Evolutionary conservation across 1,140 invertebrate species (phyloP), one percentile per base, ranked within the genome.

Genomic region (Trichonephila clavata): DNA sequence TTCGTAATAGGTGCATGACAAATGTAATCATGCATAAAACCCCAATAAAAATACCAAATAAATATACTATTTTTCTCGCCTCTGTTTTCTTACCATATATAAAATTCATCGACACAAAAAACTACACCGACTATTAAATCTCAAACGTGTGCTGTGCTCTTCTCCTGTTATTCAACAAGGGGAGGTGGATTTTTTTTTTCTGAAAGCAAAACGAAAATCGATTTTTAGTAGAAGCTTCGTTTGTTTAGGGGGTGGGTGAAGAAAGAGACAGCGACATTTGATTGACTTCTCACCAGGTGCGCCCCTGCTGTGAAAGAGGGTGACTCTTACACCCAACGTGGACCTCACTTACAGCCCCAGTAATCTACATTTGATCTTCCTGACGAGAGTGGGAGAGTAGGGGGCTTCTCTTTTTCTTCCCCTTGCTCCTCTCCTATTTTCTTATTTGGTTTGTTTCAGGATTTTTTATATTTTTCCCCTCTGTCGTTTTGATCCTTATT

Each of bases 281-380:
- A 92, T 92, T 92, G 90, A 92, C 90, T 92, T 68, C 90, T 92
- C 90, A 32, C 90, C 90, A 92, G 90, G 90, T 92, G 90, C 61
- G 80, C 90, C 43, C 90, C 61, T 21, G 10, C 57, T 57, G 88
- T 71, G 43, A 50, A 68, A 68, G 21, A 27, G 81, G 89, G 57
- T n/a, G 39, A 59, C 90, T 57, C 59, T 43, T 68, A 68, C 63
- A 77, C 27, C 59, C 27, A 61, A 32, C 88, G 61, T 24, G 81
- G 81, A 83, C 81, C 90, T 84, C 90, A 92, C 80, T 92, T 86
- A 84, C 90, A 83, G 32, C 77, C 60, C 61, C 81, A 20, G 61
- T 92, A 92, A 92, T 92, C 90, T 92, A 92, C 90, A 92, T 92
- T 92, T 92, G 90, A 92, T 92, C 90, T 92, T 61, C 27, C 87